Base-by-base conservation (phyloP, 2,888 invertebrate genomes). In the Lasiommata megera region DNA sequence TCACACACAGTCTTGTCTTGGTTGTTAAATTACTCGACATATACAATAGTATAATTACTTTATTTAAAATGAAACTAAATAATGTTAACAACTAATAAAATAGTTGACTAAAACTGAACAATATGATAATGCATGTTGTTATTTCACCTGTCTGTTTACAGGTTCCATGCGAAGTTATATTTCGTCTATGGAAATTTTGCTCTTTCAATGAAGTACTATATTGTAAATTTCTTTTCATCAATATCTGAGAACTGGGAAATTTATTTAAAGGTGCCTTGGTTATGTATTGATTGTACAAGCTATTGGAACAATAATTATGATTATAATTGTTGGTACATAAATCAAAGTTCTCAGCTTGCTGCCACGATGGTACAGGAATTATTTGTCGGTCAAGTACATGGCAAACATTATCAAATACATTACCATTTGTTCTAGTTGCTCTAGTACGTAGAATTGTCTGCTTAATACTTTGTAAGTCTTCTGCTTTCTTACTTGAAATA, bases 291-390 rank as follows among this genome's bases (percentile, higher is more conserved):
- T 23, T 40, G 7, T 55, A 23, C 28, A 14, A 0, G 23, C 7
- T n/a, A 37, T 44, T 48, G 11, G 31, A 12, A 51, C 34, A 11
- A 37, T 7, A 37, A 41, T 56, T 51, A 41, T 7, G 14, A 23
- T 23, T 17, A 34, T 11, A 36, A 7, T 41, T n/a, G 51, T 70
- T 67, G n/a, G 66, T 57, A 62, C 74, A 77, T 58, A 68, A 69
- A 58, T 69, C 69, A 67, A 77, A 79, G 40, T 63, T 68, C 59
- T 80, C 81, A 0, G 84, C 77, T 54, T 71, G n/a, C n/a, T n/a
- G 75, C 90, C 90, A 90, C 6, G 74, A 70, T 0, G 88, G 88
- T 28, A 86, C 78, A 0, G 88, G 87, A 41, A 85, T 73, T 31
- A 82, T 63, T 72, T 87, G 81, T 47, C 77, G 78, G 70, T 89